These are phyloP conservation scores for Mactra quadrangularis DNA, from an alignment of 1,140 invertebrate genomes.

Conservation along the genomic window DNA sequence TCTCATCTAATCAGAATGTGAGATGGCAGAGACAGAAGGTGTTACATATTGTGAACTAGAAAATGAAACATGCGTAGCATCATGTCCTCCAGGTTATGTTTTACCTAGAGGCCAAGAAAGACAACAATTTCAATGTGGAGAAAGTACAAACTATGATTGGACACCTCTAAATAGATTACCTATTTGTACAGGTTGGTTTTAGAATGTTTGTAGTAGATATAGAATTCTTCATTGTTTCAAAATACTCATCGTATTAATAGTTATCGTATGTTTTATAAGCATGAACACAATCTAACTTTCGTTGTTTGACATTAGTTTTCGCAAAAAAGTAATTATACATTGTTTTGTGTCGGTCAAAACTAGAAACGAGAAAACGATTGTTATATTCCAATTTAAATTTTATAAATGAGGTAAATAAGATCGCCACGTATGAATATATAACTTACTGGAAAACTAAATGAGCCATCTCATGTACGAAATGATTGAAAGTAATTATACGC, in stretches of 20 bases:
- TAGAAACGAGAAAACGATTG: too few species aligned
- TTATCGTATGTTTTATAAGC: too few species aligned
- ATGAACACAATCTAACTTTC: too few species aligned
- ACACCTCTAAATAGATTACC: slow-evolving; percentile 31
- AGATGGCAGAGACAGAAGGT: background rate
- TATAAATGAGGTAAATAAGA: too few species aligned
- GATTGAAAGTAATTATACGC: too few species aligned
- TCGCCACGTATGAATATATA: too few species aligned
- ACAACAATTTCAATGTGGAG: slow-evolving; percentile 36
- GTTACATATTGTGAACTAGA: background rate
- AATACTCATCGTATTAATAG: background rate
- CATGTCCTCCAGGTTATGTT: slow-evolving; percentile 50
- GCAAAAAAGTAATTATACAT: too few species aligned
- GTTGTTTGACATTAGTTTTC: too few species aligned
- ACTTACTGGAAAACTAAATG: too few species aligned
- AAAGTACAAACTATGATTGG: slow-evolving; percentile 36
- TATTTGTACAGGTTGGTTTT: slow-evolving; percentile 34
- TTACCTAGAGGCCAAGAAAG: slow-evolving; percentile 35
- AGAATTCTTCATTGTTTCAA: background rate
- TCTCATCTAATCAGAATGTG: slow-evolving; percentile 19
- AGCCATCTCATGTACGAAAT: too few species aligned
- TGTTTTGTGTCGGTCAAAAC: too few species aligned
- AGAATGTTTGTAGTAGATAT: background rate
- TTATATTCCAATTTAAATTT: too few species aligned
- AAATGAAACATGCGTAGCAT: slow-evolving; percentile 14